These are phyloP conservation scores for Cossypha heuglini DNA, from an alignment of 2,797 vertebrate genomes.

Conservation along the genomic window DNA sequence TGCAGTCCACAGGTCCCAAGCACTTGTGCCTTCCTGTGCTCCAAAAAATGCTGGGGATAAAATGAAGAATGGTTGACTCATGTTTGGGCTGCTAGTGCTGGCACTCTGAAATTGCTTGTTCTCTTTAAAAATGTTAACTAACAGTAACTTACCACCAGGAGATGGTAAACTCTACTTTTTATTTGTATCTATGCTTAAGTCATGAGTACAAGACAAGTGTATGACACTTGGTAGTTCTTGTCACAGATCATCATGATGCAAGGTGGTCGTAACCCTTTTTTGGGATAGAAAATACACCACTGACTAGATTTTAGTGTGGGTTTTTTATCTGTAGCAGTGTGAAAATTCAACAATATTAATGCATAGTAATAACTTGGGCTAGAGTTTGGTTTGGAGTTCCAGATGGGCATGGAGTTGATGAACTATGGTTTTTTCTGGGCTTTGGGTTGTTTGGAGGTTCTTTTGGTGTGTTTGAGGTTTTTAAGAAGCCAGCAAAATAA, in stretches of 20 bases:
- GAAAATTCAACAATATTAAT: not conserved
- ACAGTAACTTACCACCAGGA: not conserved
- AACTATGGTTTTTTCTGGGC: accelerated
- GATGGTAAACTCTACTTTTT: not conserved
- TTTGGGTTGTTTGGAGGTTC: not conserved
- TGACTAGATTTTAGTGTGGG: not conserved
- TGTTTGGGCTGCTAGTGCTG: not conserved
- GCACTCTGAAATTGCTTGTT: not conserved
- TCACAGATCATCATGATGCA: accelerated
- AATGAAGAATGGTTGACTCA: not conserved
- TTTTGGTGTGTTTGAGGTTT: not conserved
- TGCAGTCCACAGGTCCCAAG: not conserved
- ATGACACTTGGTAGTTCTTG: not conserved
- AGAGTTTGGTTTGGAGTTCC: not conserved
- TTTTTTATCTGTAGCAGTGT: not conserved
- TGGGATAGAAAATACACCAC: not conserved
- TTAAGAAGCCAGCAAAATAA: not conserved
- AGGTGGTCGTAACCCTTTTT: not conserved
- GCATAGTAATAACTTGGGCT: not conserved
- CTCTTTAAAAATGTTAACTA: not conserved
- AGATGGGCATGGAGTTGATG: not conserved
- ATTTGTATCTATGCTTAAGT: not conserved
- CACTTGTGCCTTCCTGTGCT: not conserved
- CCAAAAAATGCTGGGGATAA: not conserved
- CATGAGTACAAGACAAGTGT: not conserved